A percentile compares a stretch with the other conserved stretches of the same genome.
phyloP scores from a whole-genome alignment of 2,888 invertebrate species.

The Rhamphomyia laevipes region DNA sequence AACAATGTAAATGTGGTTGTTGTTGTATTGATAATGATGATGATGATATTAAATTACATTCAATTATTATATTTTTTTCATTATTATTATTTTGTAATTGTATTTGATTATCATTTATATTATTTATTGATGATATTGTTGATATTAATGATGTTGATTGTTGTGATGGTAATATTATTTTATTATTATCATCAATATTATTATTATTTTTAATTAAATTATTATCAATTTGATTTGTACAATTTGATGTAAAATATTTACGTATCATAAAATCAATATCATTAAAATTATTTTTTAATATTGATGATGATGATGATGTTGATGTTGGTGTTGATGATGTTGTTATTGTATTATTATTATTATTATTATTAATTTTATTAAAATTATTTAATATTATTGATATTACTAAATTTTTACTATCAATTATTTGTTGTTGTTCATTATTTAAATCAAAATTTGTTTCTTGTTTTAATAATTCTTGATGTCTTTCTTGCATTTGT shows the following conservation, averaged over 20 bases:
- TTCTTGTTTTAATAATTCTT: no score
- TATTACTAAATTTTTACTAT: background rate
- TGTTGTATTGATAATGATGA: slow-evolving; percentile 4
- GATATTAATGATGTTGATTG: no score
- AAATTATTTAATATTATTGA: background rate
- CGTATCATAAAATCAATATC: background rate
- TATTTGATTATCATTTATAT: background rate
- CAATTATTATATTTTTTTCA: background rate
- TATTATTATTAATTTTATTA: background rate
- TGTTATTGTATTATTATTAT: background rate
- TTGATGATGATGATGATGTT: background rate
- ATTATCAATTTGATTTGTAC: background rate
- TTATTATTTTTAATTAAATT: background rate
- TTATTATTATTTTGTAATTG: background rate
- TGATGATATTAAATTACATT: background rate
- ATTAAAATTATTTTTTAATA: background rate
- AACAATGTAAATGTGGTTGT: slow-evolving; percentile 17
- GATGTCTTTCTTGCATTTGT: no score
- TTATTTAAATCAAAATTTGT: no score
- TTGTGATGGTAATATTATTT: no score
- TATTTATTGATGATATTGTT: background rate
- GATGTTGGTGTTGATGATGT: background rate
- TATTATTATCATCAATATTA: background rate
- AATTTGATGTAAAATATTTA: background rate
- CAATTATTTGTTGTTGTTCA: no score